phyloP scores from a whole-genome alignment of 2,888 invertebrate species.

The Pyrochroa serraticornis region DNA sequence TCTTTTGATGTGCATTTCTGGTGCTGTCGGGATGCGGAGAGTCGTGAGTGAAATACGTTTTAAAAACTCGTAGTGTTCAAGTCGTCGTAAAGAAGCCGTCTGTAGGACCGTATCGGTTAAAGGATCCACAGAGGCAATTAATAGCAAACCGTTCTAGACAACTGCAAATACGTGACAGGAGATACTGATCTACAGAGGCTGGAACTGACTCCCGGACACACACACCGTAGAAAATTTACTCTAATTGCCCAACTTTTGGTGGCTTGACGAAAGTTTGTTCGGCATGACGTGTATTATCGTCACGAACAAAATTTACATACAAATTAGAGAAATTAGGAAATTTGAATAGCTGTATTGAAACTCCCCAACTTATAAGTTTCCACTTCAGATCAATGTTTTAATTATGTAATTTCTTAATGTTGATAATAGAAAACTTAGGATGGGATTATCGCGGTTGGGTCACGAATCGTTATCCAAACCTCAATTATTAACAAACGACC shows the following conservation, averaged over 20 bases:
- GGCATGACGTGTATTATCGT: conserved; percentile 23
- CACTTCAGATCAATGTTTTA: conserved; percentile 5
- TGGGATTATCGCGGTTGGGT: too few species aligned
- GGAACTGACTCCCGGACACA: conserved; percentile 23
- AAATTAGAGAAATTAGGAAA: conserved; percentile 26
- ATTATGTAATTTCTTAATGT: conserved; percentile 7
- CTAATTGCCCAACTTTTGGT: conserved; percentile 26
- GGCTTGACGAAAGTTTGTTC: conserved; percentile 19
- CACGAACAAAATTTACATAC: conserved; percentile 28
- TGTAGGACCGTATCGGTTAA: conserved; percentile 10
- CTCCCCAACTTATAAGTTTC: conserved; percentile 7
- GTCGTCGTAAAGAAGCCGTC: not conserved
- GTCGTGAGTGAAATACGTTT: too few species aligned
- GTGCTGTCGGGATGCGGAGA: not conserved
- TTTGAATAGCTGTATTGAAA: conserved; percentile 20
- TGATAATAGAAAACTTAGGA: not conserved
- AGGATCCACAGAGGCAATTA: conserved; percentile 27
- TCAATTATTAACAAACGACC: too few species aligned
- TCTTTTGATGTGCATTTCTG: too few species aligned
- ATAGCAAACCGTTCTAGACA: conserved; percentile 32
- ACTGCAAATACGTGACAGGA: conserved; percentile 32
- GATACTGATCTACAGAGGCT: conserved; percentile 27
- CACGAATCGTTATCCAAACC: too few species aligned
- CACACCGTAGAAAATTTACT: conserved; percentile 25
- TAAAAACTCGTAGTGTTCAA: not conserved